A percentile compares a stretch with the other conserved stretches of the same genome.
These are phyloP conservation scores for Drosophila kurseongensis DNA, from an alignment of 1,140 invertebrate species.

Conservation along the genomic window DNA sequence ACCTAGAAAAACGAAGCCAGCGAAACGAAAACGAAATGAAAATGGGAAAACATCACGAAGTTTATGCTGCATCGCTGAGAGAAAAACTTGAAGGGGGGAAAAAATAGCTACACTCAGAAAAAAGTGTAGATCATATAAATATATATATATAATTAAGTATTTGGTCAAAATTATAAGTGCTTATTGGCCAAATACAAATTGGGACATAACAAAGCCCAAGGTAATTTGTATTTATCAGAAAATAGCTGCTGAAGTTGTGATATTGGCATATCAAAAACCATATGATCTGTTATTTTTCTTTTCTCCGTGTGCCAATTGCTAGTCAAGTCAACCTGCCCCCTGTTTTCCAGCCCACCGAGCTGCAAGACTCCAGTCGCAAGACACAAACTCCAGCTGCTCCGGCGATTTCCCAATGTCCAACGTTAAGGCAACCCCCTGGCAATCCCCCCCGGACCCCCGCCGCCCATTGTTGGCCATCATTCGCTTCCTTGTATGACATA, in stretches of 20 bases:
- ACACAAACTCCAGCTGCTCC: constrained; percentile 26
- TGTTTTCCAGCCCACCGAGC: no score
- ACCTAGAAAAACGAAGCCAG: constrained; percentile 77
- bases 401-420: constrained; percentile 39
- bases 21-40: constrained; percentile 49
- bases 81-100: constrained; percentile 52
- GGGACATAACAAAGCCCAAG: no score
- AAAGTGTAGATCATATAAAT: no score
- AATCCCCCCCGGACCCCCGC: constrained; percentile 13
- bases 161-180: no score
- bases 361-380: constrained; percentile 14
- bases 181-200: no score
- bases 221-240: no score
- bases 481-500: constrained; percentile 81
- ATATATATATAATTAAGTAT: no score
- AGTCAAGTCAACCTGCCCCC: neutral
- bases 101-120: neutral
- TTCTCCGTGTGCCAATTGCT: neutral
- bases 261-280: neutral
- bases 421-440: constrained; percentile 9
- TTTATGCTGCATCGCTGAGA: constrained; percentile 56
- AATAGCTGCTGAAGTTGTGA: no score
- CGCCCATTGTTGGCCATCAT: constrained; percentile 67
- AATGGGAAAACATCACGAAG: constrained; percentile 62
- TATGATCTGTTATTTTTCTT: neutral